Conservation (phyloP, 1,140 invertebrate genomes). For the Drosophila rhopaloa region DNA sequence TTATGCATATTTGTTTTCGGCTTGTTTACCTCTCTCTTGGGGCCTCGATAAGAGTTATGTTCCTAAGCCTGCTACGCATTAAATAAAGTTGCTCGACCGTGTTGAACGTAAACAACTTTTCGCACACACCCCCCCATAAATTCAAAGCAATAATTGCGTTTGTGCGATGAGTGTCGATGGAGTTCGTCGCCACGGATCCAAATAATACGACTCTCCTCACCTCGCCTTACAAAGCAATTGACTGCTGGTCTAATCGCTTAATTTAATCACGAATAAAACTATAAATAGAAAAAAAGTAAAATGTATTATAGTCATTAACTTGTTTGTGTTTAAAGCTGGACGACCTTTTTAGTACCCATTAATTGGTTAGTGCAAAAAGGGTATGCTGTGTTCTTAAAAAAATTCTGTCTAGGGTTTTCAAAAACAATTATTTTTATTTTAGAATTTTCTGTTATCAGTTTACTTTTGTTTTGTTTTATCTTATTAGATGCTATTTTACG, state of each 20-base stretch:
- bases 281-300: conserved; percentile 67
- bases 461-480: too few species aligned
- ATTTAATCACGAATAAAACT: conserved; percentile 49
- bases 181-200: conserved; percentile 48
- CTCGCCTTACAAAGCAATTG: background rate
- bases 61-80: conserved; percentile 49
- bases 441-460: too few species aligned
- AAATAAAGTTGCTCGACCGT: conserved; percentile 29
- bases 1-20: conserved; percentile 15
- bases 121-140: conserved; percentile 13
- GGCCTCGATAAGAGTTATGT: conserved; percentile 42
- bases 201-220: conserved; percentile 4
- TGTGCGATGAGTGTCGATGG: conserved; percentile 14
- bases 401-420: too few species aligned
- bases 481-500: too few species aligned
- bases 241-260: conserved; percentile 37
- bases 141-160: conserved; percentile 1
- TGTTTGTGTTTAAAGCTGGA: conserved; percentile 52
- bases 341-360: conserved; percentile 42
- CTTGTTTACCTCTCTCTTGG: conserved; percentile 19
- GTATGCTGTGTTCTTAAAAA: background rate
- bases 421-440: too few species aligned
- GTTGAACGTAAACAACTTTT: conserved; percentile 33
- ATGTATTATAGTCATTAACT: conserved; percentile 57
- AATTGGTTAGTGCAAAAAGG: background rate